phyloP scores from a whole-genome alignment of 2,888 invertebrate genomes.

The Andrena praecox region DNA sequence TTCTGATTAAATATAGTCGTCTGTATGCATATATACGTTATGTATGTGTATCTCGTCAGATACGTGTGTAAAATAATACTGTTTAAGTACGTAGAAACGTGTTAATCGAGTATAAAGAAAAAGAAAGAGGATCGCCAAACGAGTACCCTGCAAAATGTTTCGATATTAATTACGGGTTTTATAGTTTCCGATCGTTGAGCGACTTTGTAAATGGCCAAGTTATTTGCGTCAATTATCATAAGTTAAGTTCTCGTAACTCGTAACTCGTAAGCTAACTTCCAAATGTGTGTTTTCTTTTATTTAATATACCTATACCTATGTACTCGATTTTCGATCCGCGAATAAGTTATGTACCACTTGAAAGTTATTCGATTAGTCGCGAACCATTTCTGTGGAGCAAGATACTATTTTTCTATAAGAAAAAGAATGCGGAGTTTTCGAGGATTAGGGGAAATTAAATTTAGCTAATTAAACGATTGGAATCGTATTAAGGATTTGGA shows the following conservation, averaged over 20 bases:
- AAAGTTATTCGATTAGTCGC: neutral
- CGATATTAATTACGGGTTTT: constrained; percentile 25
- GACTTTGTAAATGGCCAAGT: neutral
- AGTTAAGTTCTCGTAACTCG: constrained; percentile 17
- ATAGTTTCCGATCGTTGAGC: constrained; percentile 11
- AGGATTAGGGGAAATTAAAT: neutral
- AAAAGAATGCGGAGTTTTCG: neutral
- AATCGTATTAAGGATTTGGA: neutral
- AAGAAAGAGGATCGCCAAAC: constrained; percentile 6
- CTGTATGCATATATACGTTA: constrained; percentile 25
- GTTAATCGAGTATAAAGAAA: constrained; percentile 20
- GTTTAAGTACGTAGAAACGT: constrained; percentile 27
- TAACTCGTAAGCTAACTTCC: constrained; percentile 21
- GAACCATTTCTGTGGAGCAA: neutral
- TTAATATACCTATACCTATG: neutral
- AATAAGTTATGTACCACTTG: neutral
- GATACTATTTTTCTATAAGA: neutral
- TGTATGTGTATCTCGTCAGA: constrained; percentile 40
- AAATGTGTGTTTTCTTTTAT: constrained; percentile 5
- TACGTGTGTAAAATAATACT: constrained; percentile 48
- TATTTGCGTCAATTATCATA: constrained; percentile 1
- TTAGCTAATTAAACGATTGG: neutral
- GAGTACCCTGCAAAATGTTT: constrained; percentile 1
- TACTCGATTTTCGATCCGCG: neutral
- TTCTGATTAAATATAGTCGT: constrained; percentile 31